Percentiles rank a stretch among this genome's conserved stretches.
These are phyloP conservation scores for Plecotus auritus DNA, from an alignment of 2,113 vertebrate species.

Conservation along the genomic window DNA sequence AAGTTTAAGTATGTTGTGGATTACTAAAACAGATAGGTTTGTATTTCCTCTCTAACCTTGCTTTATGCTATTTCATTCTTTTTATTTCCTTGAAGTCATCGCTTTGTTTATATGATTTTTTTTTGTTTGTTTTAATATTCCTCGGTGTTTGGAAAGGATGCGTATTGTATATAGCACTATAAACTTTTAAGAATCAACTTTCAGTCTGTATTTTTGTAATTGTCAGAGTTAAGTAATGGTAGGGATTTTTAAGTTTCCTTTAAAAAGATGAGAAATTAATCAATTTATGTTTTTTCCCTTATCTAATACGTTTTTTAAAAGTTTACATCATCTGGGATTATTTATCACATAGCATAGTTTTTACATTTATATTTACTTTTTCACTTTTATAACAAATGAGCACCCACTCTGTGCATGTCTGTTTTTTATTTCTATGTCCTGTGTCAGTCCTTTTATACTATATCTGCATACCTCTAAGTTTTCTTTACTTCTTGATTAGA, in stretches of 20 bases:
- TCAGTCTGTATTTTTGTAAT: not conserved
- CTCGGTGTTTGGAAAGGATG: not conserved
- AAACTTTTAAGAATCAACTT: not conserved
- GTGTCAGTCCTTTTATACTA: not conserved
- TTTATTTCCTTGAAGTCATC: not conserved
- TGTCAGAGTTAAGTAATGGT: not conserved
- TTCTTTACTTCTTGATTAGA: not conserved
- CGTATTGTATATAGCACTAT: not conserved
- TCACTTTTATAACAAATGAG: not conserved
- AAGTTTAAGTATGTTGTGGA: not conserved
- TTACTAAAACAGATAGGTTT: not conserved
- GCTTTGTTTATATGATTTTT: not conserved
- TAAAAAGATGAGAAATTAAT: not conserved
- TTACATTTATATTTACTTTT: not conserved
- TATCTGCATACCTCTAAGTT: not conserved
- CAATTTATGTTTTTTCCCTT: not conserved
- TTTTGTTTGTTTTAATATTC: not conserved
- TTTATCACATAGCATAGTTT: not conserved
- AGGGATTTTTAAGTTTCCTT: not conserved
- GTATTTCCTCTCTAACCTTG: not conserved
- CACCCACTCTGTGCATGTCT: too few species aligned
- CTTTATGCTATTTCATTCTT: not conserved
- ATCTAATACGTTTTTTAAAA: not conserved
- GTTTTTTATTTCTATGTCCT: not conserved
- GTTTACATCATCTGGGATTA: not conserved